Conservation (phyloP, 1,140 invertebrate species). For the Steinernema feltiae region DNA sequence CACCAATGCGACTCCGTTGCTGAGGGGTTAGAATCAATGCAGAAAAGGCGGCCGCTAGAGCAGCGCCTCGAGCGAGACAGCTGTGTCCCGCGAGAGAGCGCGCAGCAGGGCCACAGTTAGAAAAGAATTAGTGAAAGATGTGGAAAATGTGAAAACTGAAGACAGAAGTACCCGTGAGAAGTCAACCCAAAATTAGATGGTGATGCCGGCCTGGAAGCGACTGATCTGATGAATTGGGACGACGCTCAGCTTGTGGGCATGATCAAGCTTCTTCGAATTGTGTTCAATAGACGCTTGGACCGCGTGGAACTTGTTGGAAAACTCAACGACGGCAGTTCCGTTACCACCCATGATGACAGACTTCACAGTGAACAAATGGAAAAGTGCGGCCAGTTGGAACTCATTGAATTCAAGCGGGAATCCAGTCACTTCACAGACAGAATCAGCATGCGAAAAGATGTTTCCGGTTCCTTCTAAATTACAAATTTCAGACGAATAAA, state of each 20-base stretch:
- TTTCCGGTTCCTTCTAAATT: no score
- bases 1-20: neutral
- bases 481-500: no score
- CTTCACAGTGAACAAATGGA: slow-evolving; percentile 21
- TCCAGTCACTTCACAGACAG: slow-evolving; percentile 21
- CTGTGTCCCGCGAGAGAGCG: neutral
- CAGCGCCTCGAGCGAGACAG: no score
- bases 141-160: neutral
- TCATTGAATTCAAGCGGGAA: slow-evolving; percentile 22
- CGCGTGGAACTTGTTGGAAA: slow-evolving; percentile 30
- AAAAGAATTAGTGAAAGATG: neutral
- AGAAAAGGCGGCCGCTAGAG: neutral
- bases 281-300: slow-evolving; percentile 21
- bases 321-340: slow-evolving; percentile 15
- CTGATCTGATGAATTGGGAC: neutral
- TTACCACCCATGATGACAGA: slow-evolving; percentile 6
- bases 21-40: slow-evolving; percentile 1
- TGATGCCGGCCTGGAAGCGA: neutral
- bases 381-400: slow-evolving; percentile 24
- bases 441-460: slow-evolving; percentile 20
- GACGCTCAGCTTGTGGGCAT: slow-evolving; percentile 17
- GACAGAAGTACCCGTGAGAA: neutral
- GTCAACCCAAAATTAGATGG: neutral
- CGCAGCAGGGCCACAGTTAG: neutral
- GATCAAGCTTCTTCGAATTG: slow-evolving; percentile 19